Evolutionary conservation across 2,113 vertebrate species (phyloP), one percentile per base, ranked within the genome.

Genomic region (Marmota flaviventris): DNA sequence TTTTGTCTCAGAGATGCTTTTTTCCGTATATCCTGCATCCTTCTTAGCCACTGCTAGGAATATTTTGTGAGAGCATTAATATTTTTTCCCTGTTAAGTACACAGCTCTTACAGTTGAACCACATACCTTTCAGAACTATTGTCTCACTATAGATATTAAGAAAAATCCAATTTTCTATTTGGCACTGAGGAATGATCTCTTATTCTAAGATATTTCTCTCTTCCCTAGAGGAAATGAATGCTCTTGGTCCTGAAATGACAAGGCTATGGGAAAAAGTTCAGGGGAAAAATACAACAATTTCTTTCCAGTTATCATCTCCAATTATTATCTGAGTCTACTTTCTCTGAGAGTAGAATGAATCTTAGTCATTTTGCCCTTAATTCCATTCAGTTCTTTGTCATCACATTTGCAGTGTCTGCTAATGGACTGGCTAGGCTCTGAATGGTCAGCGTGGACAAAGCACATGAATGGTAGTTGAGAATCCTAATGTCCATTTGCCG

Each of bases 151-250:
- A 53, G 63, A 39, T 96, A 91, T 79, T 97, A 94, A 69, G 53
- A 95, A 67, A 89, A 85, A 85, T 85, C 61, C 91, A 93, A 94
- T 91, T 91, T 94, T 94, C 84, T 77, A 37, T 53, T 93, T 29
- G 48, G 4, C 79, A 32, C 89, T 93, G 42, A 92, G 70, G 67
- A 89, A 72, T 97, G 86, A 89, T 78, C 63, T 96, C 73, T 94
- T 96, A 77, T 53, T 93, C 39, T 93, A 51, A 63, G 56, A 2
- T 34, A 69, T 85, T 37, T 63, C 82, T 67, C 25, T 89, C n/a
- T 11, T 95, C 37, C 63, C 34, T 25, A 81, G 45, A 94, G 79
- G 63, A 93, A 92, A 81, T 93, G 85, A 91, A 77, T 84, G 48
- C 29, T 83, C 63, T 89, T 95, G 48, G 91, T 96, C 83, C 78